Percentiles rank a stretch among this genome's conserved stretches.
Conservation (phyloP, 2,113 vertebrate species). For the Oenanthe melanoleuca region DNA sequence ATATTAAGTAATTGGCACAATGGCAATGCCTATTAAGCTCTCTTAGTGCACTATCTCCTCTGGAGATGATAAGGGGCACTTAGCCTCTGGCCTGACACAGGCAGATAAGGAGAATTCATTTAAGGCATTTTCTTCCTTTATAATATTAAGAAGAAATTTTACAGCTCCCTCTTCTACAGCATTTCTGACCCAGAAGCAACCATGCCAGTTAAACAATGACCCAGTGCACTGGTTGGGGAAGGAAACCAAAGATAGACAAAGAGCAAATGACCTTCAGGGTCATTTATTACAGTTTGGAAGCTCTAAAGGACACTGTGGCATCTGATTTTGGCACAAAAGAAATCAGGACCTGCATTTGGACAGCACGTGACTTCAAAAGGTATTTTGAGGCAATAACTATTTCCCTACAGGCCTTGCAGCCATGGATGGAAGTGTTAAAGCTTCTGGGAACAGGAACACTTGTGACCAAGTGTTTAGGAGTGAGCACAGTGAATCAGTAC, state of each 20-base stretch:
- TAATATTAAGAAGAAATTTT: neutral
- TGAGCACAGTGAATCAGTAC: neutral
- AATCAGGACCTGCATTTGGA: neutral
- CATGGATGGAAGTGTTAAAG: neutral
- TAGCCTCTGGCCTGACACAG: neutral
- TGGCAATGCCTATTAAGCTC: neutral
- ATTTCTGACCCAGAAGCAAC: neutral
- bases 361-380: accelerated
- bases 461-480: neutral
- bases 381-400: neutral
- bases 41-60: neutral
- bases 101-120: neutral
- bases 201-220: neutral
- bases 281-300: neutral
- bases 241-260: neutral
- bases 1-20: neutral
- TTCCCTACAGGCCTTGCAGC: neutral
- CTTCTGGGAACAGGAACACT: neutral
- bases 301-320: neutral
- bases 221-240: neutral
- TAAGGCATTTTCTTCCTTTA: neutral
- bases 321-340: neutral
- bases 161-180: neutral
- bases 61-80: neutral
- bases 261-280: neutral